Base-by-base conservation (phyloP, 2,113 vertebrate genomes). In the Romanogobio albipinnatus region DNA sequence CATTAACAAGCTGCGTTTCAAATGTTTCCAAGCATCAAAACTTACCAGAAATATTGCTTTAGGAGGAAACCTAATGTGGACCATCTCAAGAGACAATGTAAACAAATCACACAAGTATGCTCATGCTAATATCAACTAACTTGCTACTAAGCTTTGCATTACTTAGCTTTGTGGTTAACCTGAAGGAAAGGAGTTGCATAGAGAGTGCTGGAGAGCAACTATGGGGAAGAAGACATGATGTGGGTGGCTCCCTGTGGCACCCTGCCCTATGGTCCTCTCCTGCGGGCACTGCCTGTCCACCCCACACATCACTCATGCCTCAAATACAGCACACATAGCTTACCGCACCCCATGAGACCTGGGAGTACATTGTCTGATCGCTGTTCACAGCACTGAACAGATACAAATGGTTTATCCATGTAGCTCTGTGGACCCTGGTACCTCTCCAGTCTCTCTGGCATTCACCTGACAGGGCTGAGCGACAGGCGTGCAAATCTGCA, bases 331-430 rank as follows among this genome's bases (percentile, higher is more conserved):
- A 81, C 70, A 80, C 66, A 43, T 68, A 56, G 74, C 49, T 81
- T 45, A 68, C 74, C 5, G 36, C 53, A 66, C 71, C 75, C 83
- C 76, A 71, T 70, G 85, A 80, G 64, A 81, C 59, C n/a, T 0
- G 85, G 26, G 82, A 76, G 64, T 91, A 91, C 90, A 91, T 93
- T 66, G 95, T 94, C 95, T 93, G 94, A 86, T 94, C 88, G 9
- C 82, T 13, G 82, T 84, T 86, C 92, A 93, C 91, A 84, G 56
- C 86, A 90, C 82, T 86, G 85, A 88, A 89, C 95, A 94, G 93
- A 95, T 96, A 96, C 93, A 97, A 97, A 98, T 97, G 96, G 96
- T 93, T 95, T 97, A 94, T 96, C 92, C 91, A 19, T 94, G 96
- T 96, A 95, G 85, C 76, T 87, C 86, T 49, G 87, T 89, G 88